These are phyloP conservation scores for Lepeophtheirus nordmannii DNA, from an alignment of 2,888 invertebrate genomes.

Conservation along the genomic window DNA sequence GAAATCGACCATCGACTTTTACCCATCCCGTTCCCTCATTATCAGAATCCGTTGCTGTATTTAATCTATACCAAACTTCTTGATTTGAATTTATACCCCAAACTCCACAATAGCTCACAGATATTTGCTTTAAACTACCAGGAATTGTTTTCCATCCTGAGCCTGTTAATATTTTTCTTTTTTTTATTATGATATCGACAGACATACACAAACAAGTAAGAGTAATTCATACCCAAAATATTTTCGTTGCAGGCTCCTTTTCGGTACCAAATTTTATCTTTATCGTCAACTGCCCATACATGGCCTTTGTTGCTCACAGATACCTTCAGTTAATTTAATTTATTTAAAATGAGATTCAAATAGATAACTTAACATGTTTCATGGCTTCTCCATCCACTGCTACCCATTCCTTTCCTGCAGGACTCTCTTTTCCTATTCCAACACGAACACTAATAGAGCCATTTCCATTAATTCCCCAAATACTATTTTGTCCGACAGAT, in stretches of 20 bases:
- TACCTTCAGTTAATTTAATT: not conserved
- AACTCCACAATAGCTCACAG: constrained; percentile 16
- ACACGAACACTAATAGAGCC: not conserved
- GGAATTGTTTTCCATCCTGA: constrained; percentile 12
- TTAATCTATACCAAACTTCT: constrained; percentile 6
- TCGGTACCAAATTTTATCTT: constrained; percentile 18
- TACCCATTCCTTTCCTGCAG: constrained; percentile 15
- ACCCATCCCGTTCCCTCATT: constrained; percentile 19
- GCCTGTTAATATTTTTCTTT: no score
- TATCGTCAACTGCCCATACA: constrained; percentile 17
- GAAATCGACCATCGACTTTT: constrained; percentile 11
- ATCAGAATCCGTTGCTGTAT: constrained; percentile 7
- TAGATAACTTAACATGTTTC: constrained; percentile 11
- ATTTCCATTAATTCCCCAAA: constrained; percentile 17
- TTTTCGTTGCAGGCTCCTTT: not conserved
- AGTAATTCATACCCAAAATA: not conserved
- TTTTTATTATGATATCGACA: no score
- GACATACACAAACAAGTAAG: no score
- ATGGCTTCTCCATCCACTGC: constrained; percentile 20
- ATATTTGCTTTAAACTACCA: constrained; percentile 9
- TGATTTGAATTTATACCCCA: constrained; percentile 17
- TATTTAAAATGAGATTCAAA: not conserved
- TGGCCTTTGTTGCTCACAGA: constrained; percentile 10
- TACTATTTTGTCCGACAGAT: constrained; percentile 3
- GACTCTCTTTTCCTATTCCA: constrained; percentile 17